Evolutionary conservation across 2,888 invertebrate species (phyloP).

Genomic region (Stratiomys singularior): DNA sequence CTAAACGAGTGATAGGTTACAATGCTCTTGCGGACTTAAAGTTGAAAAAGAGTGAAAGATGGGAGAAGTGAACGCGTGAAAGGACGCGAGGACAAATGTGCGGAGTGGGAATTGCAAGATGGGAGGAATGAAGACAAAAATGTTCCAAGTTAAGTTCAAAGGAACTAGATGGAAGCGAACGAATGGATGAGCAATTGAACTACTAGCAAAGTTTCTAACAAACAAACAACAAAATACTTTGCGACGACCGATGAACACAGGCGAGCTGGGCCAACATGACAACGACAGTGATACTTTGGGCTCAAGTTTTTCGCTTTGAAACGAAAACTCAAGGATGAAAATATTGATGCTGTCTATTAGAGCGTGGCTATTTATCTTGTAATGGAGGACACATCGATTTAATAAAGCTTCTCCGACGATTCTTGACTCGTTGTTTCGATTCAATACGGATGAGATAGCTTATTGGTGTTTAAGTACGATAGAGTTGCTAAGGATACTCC

Average conservation of each 20-base stretch:
- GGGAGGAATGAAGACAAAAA: neutral
- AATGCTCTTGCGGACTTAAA: neutral
- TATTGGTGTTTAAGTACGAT: neutral
- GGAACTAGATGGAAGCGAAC: neutral
- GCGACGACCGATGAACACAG: neutral
- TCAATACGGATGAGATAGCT: conserved; percentile 4
- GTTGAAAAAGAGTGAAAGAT: no score
- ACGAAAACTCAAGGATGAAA: conserved; percentile 36
- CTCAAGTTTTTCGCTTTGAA: neutral
- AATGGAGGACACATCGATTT: conserved; percentile 37
- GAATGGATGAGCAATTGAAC: neutral
- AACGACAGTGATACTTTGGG: neutral
- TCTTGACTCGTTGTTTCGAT: neutral
- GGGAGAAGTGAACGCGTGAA: neutral
- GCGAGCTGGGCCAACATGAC: neutral
- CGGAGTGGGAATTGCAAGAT: neutral
- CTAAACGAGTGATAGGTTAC: neutral
- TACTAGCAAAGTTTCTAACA: neutral
- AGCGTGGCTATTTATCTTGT: conserved; percentile 37
- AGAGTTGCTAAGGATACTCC: conserved; percentile 13
- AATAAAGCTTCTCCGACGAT: neutral
- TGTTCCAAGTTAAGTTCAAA: neutral
- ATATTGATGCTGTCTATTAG: conserved; percentile 36
- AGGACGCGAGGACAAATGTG: neutral
- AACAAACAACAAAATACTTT: neutral